Evolutionary conservation across 2,888 invertebrate species (phyloP).

Genomic region (Pyrrhia umbra): DNA sequence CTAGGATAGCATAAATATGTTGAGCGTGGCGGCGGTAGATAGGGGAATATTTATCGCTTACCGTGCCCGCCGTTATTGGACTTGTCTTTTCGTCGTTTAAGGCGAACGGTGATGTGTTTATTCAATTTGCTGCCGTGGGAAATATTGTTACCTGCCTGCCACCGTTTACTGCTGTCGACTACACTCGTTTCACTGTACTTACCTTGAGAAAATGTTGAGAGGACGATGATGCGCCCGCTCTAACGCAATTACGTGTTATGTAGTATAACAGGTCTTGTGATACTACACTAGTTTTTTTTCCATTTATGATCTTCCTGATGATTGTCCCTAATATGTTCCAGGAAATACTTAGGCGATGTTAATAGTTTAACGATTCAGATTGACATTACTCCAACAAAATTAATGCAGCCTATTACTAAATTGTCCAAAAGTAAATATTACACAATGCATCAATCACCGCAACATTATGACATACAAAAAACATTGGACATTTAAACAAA

Average conservation of each 20-base stretch:
- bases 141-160: slow-evolving; percentile 84
- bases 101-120: slow-evolving; percentile 87
- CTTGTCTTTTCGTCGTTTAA: slow-evolving; percentile 88
- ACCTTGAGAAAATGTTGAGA: slow-evolving; percentile 43
- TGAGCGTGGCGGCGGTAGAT: slow-evolving; percentile 74
- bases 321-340: too few species aligned
- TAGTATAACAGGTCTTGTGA: not conserved
- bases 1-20: slow-evolving; percentile 79
- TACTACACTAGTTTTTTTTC: not conserved
- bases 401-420: not conserved
- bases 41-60: slow-evolving; percentile 85
- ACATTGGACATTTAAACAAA: slow-evolving; percentile 43
- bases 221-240: not conserved
- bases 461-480: slow-evolving; percentile 41
- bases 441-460: slow-evolving; percentile 17
- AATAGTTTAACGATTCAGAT: too few species aligned
- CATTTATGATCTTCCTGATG: too few species aligned
- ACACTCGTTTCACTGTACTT: slow-evolving; percentile 65
- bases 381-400: not conserved
- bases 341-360: too few species aligned
- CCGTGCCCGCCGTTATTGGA: slow-evolving; percentile 83
- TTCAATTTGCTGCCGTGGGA: slow-evolving; percentile 86
- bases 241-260: not conserved
- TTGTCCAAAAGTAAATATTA: slow-evolving; percentile 3
- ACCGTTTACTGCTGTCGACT: slow-evolving; percentile 73